phyloP scores from a whole-genome alignment of 30 jellyfish, hydroid and myxozoan species.

The Aurelia sp. region DNA sequence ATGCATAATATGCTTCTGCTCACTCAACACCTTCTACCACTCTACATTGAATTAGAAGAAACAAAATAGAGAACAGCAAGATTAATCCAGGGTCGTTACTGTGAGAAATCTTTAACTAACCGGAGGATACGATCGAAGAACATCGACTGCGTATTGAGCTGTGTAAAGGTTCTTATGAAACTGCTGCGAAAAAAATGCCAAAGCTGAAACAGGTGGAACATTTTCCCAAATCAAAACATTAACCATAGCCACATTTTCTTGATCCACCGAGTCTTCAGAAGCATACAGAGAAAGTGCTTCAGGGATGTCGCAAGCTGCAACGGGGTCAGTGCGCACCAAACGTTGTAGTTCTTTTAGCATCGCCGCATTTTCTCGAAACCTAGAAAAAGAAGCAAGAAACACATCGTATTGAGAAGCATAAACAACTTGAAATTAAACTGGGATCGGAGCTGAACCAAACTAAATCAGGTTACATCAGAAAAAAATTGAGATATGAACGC shows the following conservation, averaged over 20 bases:
- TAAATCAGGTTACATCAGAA: too few relatives aligned
- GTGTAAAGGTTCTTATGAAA: constrained; percentile 86
- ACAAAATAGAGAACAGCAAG: too few relatives aligned
- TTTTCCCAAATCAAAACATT: constrained; percentile 90
- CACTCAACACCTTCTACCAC: too few relatives aligned
- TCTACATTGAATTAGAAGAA: too few relatives aligned
- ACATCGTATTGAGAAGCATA: too few relatives aligned
- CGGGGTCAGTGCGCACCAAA: constrained; percentile 85
- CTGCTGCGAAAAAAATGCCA: constrained; percentile 96
- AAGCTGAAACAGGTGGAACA: constrained; percentile 95
- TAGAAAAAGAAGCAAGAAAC: constrained; percentile 2
- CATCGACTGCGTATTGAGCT: constrained; percentile 98
- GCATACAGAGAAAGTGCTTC: constrained; percentile 87
- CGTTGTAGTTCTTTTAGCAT: constrained; percentile 81
- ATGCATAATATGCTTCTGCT: too few relatives aligned
- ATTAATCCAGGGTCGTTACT: too few relatives aligned
- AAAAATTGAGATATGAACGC: too few relatives aligned
- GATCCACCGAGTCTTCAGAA: constrained; percentile 73
- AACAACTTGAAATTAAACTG: too few relatives aligned
- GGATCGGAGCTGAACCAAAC: too few relatives aligned
- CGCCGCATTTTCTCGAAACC: constrained; percentile 79
- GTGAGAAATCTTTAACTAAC: constrained; percentile 40
- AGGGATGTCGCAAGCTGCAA: constrained; percentile 82
- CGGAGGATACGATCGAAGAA: constrained; percentile 89
- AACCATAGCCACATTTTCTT: constrained; percentile 63